phyloP scores from a whole-genome alignment of 1,140 invertebrate genomes.

The Conus betulinus region DNA sequence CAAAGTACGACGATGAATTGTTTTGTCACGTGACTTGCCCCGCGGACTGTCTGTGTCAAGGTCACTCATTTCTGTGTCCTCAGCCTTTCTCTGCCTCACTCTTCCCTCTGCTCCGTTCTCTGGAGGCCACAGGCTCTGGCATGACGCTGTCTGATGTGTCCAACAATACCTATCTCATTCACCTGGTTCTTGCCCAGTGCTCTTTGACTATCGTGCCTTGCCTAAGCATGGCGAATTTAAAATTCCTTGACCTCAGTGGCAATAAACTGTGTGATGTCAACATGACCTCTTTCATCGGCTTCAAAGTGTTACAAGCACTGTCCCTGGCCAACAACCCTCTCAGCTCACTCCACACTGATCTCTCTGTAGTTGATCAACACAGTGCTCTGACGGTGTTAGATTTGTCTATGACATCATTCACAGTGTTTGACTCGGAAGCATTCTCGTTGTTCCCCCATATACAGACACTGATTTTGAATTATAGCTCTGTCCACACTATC shows the following conservation, averaged over 20 bases:
- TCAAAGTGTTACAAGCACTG: neutral
- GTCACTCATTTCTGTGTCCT: constrained; percentile 21
- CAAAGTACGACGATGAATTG: constrained; percentile 21
- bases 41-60: constrained; percentile 9
- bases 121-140: neutral
- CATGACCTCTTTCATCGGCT: no score
- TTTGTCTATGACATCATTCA: neutral
- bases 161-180: neutral
- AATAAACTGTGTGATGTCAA: neutral
- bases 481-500: neutral
- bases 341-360: neutral
- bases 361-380: neutral
- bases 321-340: no score
- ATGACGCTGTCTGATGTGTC: neutral
- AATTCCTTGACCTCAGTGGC: constrained; percentile 8
- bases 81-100: no score
- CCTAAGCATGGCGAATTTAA: constrained; percentile 7
- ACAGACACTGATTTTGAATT: constrained; percentile 17
- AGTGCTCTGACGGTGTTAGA: neutral
- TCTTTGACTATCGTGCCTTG: neutral
- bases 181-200: constrained; percentile 21
- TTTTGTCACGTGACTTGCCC: constrained; percentile 34
- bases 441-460: neutral
- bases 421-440: neutral
- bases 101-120: constrained; percentile 8